Evolutionary conservation across 2,797 vertebrate genomes (phyloP), one percentile per base, ranked within the genome.

Genomic region (Tenualosa thibaudeaui): DNA sequence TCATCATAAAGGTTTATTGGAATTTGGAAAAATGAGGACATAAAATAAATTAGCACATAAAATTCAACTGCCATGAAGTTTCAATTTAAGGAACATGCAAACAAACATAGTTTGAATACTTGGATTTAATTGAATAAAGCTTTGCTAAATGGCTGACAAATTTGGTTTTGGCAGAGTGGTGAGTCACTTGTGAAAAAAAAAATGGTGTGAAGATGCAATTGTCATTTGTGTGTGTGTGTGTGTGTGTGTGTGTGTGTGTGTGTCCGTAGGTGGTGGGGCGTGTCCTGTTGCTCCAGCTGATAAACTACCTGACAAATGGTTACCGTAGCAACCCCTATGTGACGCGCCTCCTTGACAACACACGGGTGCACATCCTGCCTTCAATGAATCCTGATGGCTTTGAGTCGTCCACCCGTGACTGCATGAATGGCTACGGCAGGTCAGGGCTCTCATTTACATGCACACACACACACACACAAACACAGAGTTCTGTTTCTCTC

Each of bases 321-420:
- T 96, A 97, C 75, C 87, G 92, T 24, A 93, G 8, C 0, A 95
- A 98, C 88, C 87, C 91, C 0, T 91, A 93, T 85, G 91, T 97
- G 60, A 91, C 94, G 1, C 90, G 2, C 4, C 85, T 99, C 19
- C 93, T 99, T 87, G 94, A 94, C 68, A 96, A 89, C 78, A 96
- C 96, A 0, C 94, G 98, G 7, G 92, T 99, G 85, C 98, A 99
- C 90, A 95, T 99, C 91, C 93, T 99, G 93, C 97, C 97, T 0
- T 96, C 97, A 0, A 98, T 99, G 97, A 99, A 99, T 91, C 98
- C 98, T 0, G 98, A 99, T 65, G 98, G 98, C 82, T 99, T 98
- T 37, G 96, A 97, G 85, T 90, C 89, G 0, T 90, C 95, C 0
- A 88, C 91, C 78, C 94, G 91, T 0, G 82, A 96, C 85, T 99